Base-by-base conservation (phyloP, 2,113 vertebrate genomes). In the Nothoprocta perdicaria region DNA sequence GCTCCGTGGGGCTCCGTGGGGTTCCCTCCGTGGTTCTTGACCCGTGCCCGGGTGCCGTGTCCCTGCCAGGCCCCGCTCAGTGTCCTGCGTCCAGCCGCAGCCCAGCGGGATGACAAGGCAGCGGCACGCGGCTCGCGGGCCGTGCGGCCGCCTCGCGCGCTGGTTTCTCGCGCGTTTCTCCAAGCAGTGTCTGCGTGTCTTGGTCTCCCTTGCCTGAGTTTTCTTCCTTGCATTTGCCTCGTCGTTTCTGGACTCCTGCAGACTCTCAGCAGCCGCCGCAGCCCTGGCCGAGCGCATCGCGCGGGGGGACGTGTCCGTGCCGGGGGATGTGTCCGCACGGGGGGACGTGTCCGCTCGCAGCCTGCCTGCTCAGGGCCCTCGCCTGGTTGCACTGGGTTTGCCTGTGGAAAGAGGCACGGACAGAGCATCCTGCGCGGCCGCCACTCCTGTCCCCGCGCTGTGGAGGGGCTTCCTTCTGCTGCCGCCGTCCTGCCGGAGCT, bases 261-360 rank as follows among this genome's bases (percentile, higher is more conserved):
- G 2, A 3, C 81, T n/a, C 48, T 50, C 23, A 2, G 83, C 3
- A 1, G 14, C 1, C 10, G 0, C 81, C 0, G 0, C 33, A 2
- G 29, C 75, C 65, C 88, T 12, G 11, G 41, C 45, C 17, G 45
- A 48, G 46, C 46, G 46, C 46, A 10, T 16, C 46, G 16, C 7
- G 46, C 17, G 46, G 21, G 19, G 46, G 10, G 46, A 48, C 19
- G 46, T 22, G 19, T 22, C 61, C 61, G n/a, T 1, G 81, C 53
- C 7, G 8, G 8, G 35, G 35, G 35, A 38, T 8, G 35, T 38
- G 35, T 38, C 35, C 35, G 35, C 35, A 8, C 35, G 35, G 35
- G 35, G 45, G 8, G 45, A 46, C 45, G 45, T 46, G 17, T 46
- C 61, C 61, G n/a, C 1, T 84, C 53, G 27, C 46, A 72, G 75